phyloP scores from a whole-genome alignment of 2,797 vertebrate species.

The Sparidentex hasta region DNA sequence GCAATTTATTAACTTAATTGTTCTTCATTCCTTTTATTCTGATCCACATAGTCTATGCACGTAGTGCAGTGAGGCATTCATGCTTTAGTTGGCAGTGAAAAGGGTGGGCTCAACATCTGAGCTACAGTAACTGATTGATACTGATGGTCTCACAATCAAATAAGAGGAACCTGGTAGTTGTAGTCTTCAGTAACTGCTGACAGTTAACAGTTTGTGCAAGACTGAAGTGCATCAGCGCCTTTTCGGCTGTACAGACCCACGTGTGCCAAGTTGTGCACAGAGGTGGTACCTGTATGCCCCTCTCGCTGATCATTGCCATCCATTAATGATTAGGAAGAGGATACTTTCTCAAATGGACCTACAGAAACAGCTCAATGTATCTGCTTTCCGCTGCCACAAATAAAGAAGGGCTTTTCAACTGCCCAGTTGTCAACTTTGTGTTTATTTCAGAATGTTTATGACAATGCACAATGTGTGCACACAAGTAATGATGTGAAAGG shows the following conservation, averaged over 20 bases:
- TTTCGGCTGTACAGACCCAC: background rate
- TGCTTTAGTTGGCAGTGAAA: background rate
- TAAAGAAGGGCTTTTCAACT: slow-evolving; percentile 52
- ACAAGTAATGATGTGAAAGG: background rate
- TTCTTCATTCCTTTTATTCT: background rate
- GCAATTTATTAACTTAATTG: background rate
- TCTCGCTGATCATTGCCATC: background rate
- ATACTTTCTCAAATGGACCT: background rate
- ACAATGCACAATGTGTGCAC: background rate
- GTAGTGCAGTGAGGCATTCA: background rate
- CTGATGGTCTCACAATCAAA: background rate
- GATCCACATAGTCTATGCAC: background rate
- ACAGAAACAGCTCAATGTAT: slow-evolving; percentile 20
- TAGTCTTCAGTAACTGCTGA: background rate
- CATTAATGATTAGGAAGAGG: slow-evolving; percentile 4
- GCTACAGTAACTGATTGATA: background rate
- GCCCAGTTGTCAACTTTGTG: slow-evolving; percentile 33
- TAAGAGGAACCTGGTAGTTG: background rate
- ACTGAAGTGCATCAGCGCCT: background rate
- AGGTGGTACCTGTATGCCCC: background rate
- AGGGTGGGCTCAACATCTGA: background rate
- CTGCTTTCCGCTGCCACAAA: slow-evolving; percentile 40
- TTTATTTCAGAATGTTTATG: slow-evolving; percentile 32
- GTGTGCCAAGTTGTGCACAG: background rate
- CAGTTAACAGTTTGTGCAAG: background rate